A percentile compares a stretch with the other conserved stretches of the same genome.
phyloP scores from a whole-genome alignment of 2,113 vertebrate species.

The Morphnarchus princeps region DNA sequence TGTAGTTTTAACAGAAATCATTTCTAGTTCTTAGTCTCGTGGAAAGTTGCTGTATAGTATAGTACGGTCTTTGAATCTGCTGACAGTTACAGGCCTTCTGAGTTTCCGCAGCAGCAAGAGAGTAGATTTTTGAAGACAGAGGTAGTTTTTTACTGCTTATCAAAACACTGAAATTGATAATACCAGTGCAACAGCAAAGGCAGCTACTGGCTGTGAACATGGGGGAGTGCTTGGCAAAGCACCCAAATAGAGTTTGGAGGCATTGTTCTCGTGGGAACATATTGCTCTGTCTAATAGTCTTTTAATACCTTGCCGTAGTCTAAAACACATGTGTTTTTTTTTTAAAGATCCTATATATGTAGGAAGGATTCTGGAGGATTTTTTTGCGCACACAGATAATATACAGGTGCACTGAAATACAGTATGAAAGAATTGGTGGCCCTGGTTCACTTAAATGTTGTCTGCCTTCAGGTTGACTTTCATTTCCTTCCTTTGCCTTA shows the following conservation, averaged over 20 bases:
- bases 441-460: background rate
- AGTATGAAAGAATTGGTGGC: background rate
- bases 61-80: background rate
- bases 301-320: background rate
- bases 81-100: background rate
- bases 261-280: background rate
- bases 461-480: fast-evolving
- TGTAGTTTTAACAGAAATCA: background rate
- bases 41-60: background rate
- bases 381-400: fast-evolving
- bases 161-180: background rate
- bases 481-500: background rate
- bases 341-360: fast-evolving
- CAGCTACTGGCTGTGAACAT: background rate
- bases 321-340: fast-evolving
- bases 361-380: background rate
- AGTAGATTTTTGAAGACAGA: background rate
- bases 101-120: background rate
- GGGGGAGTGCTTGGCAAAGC: background rate
- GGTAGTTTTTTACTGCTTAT: background rate
- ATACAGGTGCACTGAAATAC: background rate
- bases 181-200: background rate
- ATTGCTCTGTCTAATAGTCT: background rate
- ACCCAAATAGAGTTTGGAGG: background rate
- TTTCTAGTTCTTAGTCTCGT: background rate